Conservation (phyloP, 2,797 vertebrate genomes). For the Tiaroga cobitis region DNA sequence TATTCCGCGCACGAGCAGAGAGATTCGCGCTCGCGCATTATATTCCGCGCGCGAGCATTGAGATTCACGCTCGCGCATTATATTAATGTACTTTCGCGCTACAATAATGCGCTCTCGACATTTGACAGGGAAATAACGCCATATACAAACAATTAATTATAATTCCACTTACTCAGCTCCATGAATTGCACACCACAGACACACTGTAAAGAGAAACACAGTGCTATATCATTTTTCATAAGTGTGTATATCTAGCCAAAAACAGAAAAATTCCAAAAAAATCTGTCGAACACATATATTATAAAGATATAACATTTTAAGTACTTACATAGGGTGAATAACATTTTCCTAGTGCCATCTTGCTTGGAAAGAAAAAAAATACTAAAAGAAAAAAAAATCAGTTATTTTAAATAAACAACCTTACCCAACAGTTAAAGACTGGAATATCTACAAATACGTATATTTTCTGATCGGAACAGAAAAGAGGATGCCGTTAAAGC, state of each 20-base stretch:
- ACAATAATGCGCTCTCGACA: no score
- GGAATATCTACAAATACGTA: background rate
- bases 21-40: no score
- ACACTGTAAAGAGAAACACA: conserved; percentile 22
- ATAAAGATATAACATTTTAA: background rate
- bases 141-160: background rate
- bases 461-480: background rate
- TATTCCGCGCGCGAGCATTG: no score
- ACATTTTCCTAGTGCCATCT: background rate
- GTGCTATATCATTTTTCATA: background rate
- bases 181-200: background rate
- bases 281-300: no score
- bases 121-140: no score
- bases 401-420: background rate
- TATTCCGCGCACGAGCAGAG: no score
- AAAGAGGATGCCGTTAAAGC: background rate
- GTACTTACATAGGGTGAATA: conserved; percentile 20
- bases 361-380: background rate
- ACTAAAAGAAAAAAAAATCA: background rate
- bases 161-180: background rate
- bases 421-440: background rate
- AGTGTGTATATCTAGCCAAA: background rate
- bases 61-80: no score
- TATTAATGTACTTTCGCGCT: no score
- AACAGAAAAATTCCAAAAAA: background rate